Percentiles rank a stretch among this genome's conserved stretches.
phyloP scores from a whole-genome alignment of 2,797 vertebrate genomes.

The Halcyon smyrnensis region DNA sequence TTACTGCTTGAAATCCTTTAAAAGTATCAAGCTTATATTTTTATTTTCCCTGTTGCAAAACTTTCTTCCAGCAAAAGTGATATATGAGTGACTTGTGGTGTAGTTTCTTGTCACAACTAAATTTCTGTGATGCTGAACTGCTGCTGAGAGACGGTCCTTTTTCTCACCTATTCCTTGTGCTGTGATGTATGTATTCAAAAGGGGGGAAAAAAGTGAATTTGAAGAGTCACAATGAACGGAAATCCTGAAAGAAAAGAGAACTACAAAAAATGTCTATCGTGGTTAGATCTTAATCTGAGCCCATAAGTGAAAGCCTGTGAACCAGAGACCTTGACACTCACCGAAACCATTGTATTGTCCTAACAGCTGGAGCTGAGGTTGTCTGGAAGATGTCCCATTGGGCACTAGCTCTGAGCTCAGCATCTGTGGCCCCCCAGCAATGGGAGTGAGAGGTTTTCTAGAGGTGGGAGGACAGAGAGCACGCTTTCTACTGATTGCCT shows the following conservation, averaged over 20 bases:
- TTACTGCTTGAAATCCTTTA: background rate
- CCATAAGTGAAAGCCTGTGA: background rate
- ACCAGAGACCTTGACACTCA: background rate
- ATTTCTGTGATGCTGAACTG: background rate
- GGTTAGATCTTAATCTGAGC: background rate
- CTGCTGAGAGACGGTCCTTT: background rate
- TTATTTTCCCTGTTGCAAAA: slow-evolving; percentile 3
- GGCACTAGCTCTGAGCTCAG: background rate
- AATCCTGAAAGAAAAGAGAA: background rate
- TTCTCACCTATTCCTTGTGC: background rate
- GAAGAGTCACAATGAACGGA: background rate
- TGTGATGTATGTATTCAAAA: background rate
- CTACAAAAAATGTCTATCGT: background rate
- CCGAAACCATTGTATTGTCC: background rate
- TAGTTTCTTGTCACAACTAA: background rate
- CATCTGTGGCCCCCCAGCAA: background rate
- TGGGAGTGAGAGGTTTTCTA: background rate
- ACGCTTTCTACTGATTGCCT: background rate
- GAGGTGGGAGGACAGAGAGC: background rate
- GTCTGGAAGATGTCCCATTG: background rate
- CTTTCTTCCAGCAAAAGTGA: background rate
- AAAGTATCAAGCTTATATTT: background rate
- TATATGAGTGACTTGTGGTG: background rate
- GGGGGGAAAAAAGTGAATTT: background rate
- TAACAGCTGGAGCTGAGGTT: background rate